A percentile compares a stretch with the other conserved stretches of the same genome.
Conservation (phyloP, 2,113 vertebrate species). For the Phocoena sinus region DNA sequence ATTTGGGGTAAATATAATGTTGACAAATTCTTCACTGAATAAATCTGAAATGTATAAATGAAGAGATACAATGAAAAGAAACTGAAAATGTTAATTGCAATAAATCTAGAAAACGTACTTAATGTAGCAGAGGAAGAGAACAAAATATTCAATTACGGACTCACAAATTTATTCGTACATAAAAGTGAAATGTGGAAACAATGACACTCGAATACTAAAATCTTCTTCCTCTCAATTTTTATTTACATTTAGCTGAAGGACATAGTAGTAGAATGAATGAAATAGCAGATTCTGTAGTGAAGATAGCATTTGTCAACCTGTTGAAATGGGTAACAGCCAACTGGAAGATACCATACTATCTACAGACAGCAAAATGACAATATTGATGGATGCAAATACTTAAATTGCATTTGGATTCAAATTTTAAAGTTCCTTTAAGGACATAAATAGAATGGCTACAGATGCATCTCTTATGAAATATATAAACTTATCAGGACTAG, state of each 20-base stretch:
- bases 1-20: background rate
- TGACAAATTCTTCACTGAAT: background rate
- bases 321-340: background rate
- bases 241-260: background rate
- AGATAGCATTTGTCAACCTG: background rate
- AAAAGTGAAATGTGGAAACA: background rate
- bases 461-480: background rate
- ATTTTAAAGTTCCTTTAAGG: background rate
- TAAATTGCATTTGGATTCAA: background rate
- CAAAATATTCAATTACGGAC: background rate
- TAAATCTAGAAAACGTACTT: background rate
- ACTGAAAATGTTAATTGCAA: background rate
- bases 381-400: background rate
- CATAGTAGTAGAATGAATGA: background rate
- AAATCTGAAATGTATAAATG: background rate
- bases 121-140: background rate
- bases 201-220: background rate
- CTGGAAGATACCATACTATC: background rate
- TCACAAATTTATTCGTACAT: background rate
- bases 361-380: background rate
- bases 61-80: background rate
- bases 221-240: background rate
- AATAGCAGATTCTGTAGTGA: background rate
- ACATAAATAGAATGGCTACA: background rate
- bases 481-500: background rate